Evolutionary conservation across 2,888 invertebrate species (phyloP).

Genomic region (Lydus trimaculatus): DNA sequence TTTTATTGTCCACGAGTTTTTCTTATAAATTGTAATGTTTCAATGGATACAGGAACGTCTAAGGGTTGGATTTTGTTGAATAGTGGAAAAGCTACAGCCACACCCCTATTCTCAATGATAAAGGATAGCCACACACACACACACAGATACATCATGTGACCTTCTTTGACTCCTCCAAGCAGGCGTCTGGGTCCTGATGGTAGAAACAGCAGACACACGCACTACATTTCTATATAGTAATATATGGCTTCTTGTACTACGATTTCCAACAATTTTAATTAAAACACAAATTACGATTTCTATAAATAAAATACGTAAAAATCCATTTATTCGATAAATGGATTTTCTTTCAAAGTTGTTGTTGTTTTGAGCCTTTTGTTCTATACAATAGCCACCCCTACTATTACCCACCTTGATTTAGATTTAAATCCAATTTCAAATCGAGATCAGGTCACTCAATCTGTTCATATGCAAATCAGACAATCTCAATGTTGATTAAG

Average conservation of each 20-base stretch:
- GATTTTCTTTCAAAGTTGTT: too few species aligned
- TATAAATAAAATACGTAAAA: too few species aligned
- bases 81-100: background rate
- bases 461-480: background rate
- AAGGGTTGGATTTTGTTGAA: background rate
- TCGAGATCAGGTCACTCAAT: background rate
- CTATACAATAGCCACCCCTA: too few species aligned
- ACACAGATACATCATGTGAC: background rate
- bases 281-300: background rate
- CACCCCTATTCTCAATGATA: background rate
- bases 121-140: background rate
- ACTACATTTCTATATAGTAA: background rate
- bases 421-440: background rate
- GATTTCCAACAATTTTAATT: background rate
- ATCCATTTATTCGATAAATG: too few species aligned
- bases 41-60: background rate
- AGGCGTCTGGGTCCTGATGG: background rate
- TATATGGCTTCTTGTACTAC: background rate
- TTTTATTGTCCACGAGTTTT: background rate
- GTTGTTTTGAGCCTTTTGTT: background rate
- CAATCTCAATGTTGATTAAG: background rate
- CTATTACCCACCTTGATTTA: background rate
- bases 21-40: background rate
- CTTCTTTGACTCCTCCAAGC: background rate
- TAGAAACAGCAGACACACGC: too few species aligned